Evolutionary conservation across 2,888 invertebrate species (phyloP), one percentile per base, ranked within the genome.

Genomic region (Acanthosoma haemorrhoidale): DNA sequence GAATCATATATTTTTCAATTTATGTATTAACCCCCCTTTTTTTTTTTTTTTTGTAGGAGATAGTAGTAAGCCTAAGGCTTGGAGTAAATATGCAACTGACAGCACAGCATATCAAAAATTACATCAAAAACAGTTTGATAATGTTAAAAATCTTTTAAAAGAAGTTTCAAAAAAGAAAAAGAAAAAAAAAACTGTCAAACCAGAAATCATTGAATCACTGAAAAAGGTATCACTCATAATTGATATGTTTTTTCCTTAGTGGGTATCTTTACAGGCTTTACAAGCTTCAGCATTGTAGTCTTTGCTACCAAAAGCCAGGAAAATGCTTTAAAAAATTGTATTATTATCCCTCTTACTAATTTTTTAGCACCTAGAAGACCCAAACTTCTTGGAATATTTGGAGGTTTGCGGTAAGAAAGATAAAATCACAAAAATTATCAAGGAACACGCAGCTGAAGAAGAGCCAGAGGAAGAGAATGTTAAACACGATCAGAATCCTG

Each of bases 1-100:
- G n/a, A n/a, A n/a, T n/a, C n/a, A n/a, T n/a, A n/a, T n/a, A n/a
- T n/a, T n/a, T n/a, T n/a, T n/a, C n/a, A n/a, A n/a, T n/a, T n/a
- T n/a, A n/a, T n/a, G n/a, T n/a, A n/a, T 72, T 63, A 13, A 67
- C 57, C 43, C 61, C 16, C 9, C 11, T 39, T 2, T 21, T 25
- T 39, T 39, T 21, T 1, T 25, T 43, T 59, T 64, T 60, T 67
- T 71, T 69, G 15, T 71, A 82, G 85, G 84, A 39, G 86, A 87
- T 77, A 78, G 85, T 43, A 83, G 83, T 66, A 96, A 96, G 79
- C 92, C 94, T 1, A 87, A 91, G 80, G 86, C 96, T 0, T 96
- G 96, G 95, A 96, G 95, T 79, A 95, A 94, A 82, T 90, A 96
- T 82, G 86, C 94, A 1, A 79, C 85, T 38, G 93, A 93, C 71